A percentile compares a stretch with the other conserved stretches of the same genome.
phyloP scores from a whole-genome alignment of 1,140 invertebrate species.

The Drosophila tristis region DNA sequence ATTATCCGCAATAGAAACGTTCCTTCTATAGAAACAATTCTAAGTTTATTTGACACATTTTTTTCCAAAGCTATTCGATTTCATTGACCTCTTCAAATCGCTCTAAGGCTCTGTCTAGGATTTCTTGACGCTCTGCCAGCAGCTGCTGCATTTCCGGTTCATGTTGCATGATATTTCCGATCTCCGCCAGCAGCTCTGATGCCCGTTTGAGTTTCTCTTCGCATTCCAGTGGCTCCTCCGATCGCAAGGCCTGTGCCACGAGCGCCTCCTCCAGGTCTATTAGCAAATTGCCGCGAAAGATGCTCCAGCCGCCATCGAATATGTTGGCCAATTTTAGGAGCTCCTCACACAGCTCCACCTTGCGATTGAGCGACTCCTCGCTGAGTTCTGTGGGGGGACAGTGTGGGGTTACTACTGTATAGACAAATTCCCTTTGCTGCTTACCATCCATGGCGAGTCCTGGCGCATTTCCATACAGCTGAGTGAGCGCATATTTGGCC shows the following conservation, averaged over 20 bases:
- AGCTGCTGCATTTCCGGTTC: constrained; percentile 62
- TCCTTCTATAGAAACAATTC: neutral
- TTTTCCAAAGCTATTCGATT: neutral
- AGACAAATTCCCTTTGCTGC: neutral
- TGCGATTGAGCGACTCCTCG: constrained; percentile 86
- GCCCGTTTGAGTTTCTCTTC: constrained; percentile 47
- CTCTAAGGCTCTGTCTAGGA: constrained; percentile 42
- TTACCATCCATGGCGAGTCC: constrained; percentile 86
- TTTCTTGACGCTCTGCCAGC: constrained; percentile 35
- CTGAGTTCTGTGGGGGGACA: constrained; percentile 85
- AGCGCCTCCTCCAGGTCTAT: constrained; percentile 88
- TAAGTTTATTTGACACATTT: neutral
- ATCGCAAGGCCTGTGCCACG: constrained; percentile 85
- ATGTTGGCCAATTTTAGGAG: constrained; percentile 87
- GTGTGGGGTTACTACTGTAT: neutral
- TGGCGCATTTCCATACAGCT: constrained; percentile 87
- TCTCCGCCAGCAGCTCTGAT: constrained; percentile 43
- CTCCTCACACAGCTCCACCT: constrained; percentile 88
- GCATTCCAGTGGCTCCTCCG: constrained; percentile 34
- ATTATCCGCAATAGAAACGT: too few species aligned
- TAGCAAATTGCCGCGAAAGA: constrained; percentile 87
- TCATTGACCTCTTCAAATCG: constrained; percentile 40
- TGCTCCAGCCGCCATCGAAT: constrained; percentile 87
- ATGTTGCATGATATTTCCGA: constrained; percentile 63
- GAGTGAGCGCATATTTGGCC: constrained; percentile 88